Conservation (phyloP, 2,113 vertebrate species). For the Lampris megalopsis region DNA sequence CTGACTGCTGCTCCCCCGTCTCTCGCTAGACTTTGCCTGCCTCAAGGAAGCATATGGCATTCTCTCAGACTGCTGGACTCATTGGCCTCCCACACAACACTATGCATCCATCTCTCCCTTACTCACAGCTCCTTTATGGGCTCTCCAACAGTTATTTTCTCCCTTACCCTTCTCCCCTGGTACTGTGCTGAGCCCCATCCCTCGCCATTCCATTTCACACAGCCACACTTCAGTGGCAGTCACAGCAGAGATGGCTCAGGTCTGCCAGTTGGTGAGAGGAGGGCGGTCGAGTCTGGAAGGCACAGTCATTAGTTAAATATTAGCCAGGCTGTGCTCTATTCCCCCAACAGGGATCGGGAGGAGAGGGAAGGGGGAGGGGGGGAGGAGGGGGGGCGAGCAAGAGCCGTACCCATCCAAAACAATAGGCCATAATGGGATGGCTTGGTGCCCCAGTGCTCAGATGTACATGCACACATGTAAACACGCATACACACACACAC, state of each 20-base stretch:
- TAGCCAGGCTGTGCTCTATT: slow-evolving; percentile 73
- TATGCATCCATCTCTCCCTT: slow-evolving; percentile 72
- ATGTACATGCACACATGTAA: neutral
- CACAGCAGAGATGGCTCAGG: slow-evolving; percentile 75
- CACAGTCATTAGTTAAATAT: slow-evolving; percentile 80
- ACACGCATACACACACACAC: slow-evolving; percentile 1
- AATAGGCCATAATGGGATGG: slow-evolving; percentile 63
- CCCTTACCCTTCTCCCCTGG: slow-evolving; percentile 64
- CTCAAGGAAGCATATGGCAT: slow-evolving; percentile 80
- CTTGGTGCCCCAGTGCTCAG: slow-evolving; percentile 45
- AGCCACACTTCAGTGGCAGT: slow-evolving; percentile 75
- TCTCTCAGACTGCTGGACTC: slow-evolving; percentile 75
- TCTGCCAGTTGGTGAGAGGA: slow-evolving; percentile 76
- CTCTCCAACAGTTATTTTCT: slow-evolving; percentile 76
- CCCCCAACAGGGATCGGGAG: slow-evolving; percentile 44
- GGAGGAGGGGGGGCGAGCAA: slow-evolving; percentile 38
- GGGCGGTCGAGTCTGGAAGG: slow-evolving; percentile 64
- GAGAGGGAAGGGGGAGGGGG: neutral
- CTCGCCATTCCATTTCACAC: slow-evolving; percentile 73
- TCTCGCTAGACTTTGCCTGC: slow-evolving; percentile 64
- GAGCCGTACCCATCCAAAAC: slow-evolving; percentile 68
- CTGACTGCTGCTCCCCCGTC: slow-evolving; percentile 48
- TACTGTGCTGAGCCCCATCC: slow-evolving; percentile 62
- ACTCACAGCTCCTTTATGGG: slow-evolving; percentile 73
- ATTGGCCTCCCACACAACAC: slow-evolving; percentile 75